A percentile compares a stretch with the other conserved stretches of the same genome.
Conservation (phyloP, 2,888 invertebrate genomes). For the Alloscopus bannaensis region DNA sequence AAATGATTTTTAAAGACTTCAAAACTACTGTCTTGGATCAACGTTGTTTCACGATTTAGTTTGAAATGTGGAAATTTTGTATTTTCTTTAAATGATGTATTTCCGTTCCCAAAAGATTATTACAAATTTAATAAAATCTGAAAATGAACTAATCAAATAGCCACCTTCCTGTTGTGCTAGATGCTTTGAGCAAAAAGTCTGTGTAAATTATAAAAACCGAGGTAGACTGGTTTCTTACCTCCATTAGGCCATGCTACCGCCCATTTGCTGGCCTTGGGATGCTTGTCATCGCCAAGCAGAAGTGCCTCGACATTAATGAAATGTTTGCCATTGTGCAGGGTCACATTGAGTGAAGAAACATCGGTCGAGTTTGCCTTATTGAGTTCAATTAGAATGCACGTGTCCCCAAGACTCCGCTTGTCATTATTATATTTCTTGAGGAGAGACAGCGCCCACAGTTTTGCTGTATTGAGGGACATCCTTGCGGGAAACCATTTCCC, state of each 20-base stretch:
- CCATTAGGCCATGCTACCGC: slow-evolving; percentile 44
- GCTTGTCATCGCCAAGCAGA: slow-evolving; percentile 31
- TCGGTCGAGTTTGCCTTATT: background rate
- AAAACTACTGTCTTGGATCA: slow-evolving; percentile 58
- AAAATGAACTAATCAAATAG: slow-evolving; percentile 32
- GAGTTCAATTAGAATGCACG: slow-evolving; percentile 16
- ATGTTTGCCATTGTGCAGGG: slow-evolving; percentile 4
- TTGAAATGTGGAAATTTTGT: slow-evolving; percentile 59
- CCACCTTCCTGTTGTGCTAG: too few species aligned
- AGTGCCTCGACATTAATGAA: slow-evolving; percentile 24
- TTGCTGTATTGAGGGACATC: slow-evolving; percentile 5
- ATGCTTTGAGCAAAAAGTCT: too few species aligned
- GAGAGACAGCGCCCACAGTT: slow-evolving; percentile 34
- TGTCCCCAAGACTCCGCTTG: background rate
- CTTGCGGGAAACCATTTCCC: slow-evolving; percentile 36
- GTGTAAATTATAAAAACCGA: too few species aligned
- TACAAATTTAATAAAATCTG: slow-evolving; percentile 52
- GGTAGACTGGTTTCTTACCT: too few species aligned
- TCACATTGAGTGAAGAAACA: background rate
- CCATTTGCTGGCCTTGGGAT: slow-evolving; percentile 44
- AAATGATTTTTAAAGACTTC: slow-evolving; percentile 62
- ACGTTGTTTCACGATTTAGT: slow-evolving; percentile 58
- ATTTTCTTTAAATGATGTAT: slow-evolving; percentile 64
- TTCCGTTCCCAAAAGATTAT: slow-evolving; percentile 62
- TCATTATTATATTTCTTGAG: background rate